Percentiles rank a stretch among this genome's conserved stretches.
phyloP scores from a whole-genome alignment of 2,797 vertebrate species.

The Xiphorhynchus erythropygius region DNA sequence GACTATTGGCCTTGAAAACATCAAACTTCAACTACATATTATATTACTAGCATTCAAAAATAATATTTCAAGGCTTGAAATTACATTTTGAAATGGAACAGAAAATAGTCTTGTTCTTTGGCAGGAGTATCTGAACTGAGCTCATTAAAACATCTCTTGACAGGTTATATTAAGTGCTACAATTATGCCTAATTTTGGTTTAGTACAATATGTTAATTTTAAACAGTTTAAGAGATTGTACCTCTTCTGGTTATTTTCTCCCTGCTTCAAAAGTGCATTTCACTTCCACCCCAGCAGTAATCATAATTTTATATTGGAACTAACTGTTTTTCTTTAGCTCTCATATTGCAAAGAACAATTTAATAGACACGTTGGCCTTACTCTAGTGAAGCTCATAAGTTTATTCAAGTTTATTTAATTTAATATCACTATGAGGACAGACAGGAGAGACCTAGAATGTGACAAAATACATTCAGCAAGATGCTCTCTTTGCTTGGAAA shows the following conservation, averaged over 20 bases:
- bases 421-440: not conserved
- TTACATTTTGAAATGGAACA: not conserved
- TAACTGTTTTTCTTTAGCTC: not conserved
- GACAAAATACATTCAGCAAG: not conserved
- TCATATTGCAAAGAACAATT: not conserved
- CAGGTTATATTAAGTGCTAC: slow-evolving; percentile 11
- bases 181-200: slow-evolving; percentile 34
- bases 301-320: not conserved
- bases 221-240: slow-evolving; percentile 7
- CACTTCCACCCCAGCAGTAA: not conserved
- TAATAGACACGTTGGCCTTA: not conserved
- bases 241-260: not conserved
- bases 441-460: not conserved
- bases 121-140: not conserved
- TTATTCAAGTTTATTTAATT: not conserved
- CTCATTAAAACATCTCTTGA: slow-evolving; percentile 33
- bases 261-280: not conserved
- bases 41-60: not conserved
- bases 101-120: not conserved
- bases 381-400: not conserved
- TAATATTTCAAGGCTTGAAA: not conserved
- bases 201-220: slow-evolving; percentile 35
- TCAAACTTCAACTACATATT: not conserved
- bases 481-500: not conserved
- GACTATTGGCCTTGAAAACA: not conserved